Evolutionary conservation across 2,888 invertebrate species (phyloP).

Genomic region (Argynnis bischoffii): DNA sequence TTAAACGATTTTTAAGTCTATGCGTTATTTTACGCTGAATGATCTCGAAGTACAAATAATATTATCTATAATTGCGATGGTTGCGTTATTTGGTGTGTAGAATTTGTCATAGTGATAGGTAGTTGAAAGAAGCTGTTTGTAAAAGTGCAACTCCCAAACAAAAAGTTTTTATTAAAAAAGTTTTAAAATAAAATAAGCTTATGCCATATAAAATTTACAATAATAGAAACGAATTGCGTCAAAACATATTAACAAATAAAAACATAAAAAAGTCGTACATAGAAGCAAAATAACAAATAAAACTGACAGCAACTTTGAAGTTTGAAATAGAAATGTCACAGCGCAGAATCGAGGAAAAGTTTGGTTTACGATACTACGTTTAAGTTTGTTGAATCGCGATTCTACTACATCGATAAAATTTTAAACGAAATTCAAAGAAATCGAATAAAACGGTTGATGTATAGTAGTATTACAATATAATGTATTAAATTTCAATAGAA

Average conservation of each 20-base stretch:
- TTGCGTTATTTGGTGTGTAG: not conserved
- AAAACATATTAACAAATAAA: slow-evolving; percentile 19
- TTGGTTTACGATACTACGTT: slow-evolving; percentile 53
- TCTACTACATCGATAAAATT: slow-evolving; percentile 44
- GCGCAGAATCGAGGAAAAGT: slow-evolving; percentile 58
- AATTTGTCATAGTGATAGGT: not conserved
- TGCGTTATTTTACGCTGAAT: slow-evolving; percentile 16
- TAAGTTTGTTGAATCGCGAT: slow-evolving; percentile 50
- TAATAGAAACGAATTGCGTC: not conserved
- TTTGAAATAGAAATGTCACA: slow-evolving; percentile 65
- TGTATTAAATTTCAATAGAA: not conserved
- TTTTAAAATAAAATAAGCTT: no score
- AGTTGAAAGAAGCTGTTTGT: not conserved
- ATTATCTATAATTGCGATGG: not conserved
- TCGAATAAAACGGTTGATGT: slow-evolving; percentile 18
- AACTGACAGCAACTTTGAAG: slow-evolving; percentile 56
- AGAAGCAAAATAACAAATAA: slow-evolving; percentile 39
- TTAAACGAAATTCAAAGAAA: slow-evolving; percentile 40
- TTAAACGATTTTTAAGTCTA: slow-evolving; percentile 37
- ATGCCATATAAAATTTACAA: not conserved
- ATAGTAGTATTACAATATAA: slow-evolving; percentile 18
- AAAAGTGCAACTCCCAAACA: no score
- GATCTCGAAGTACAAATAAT: not conserved
- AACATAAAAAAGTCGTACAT: slow-evolving; percentile 29
- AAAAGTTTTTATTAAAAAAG: no score